Conservation (phyloP, 2,888 invertebrate species). For the Dinocampus coccinellae region DNA sequence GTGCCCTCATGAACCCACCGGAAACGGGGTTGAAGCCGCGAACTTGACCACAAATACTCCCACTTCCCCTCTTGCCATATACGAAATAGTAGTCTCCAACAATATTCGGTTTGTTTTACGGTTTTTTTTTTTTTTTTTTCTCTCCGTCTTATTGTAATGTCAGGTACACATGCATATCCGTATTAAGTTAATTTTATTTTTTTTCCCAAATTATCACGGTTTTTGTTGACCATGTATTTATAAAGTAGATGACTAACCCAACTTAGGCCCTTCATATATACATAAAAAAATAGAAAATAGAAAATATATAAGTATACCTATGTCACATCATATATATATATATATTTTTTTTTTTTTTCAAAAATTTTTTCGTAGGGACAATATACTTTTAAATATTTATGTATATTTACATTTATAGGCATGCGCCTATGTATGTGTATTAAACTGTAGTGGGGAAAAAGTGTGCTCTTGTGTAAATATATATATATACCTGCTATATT, state of each 20-base stretch:
- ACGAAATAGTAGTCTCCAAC: not conserved
- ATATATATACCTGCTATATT: not conserved
- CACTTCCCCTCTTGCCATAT: not conserved
- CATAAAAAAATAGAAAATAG: not conserved
- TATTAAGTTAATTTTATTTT: not conserved
- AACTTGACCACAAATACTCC: constrained; percentile 5
- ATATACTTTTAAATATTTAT: constrained; percentile 1
- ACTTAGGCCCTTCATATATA: too few relatives aligned
- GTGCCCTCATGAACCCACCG: constrained; percentile 4
- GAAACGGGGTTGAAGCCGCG: constrained; percentile 2
- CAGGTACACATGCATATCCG: too few relatives aligned
- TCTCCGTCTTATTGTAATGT: not conserved
- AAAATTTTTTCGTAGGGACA: not conserved
- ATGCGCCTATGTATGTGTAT: too few relatives aligned
- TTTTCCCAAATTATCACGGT: not conserved
- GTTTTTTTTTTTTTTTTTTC: not conserved
- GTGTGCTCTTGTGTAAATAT: constrained; percentile 2
- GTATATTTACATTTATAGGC: not conserved
- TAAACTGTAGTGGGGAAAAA: too few relatives aligned
- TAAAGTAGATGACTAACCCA: too few relatives aligned
- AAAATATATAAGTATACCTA: not conserved
- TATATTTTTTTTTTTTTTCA: not conserved
- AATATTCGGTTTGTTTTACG: not conserved
- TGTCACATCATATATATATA: too few relatives aligned
- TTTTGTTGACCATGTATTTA: not conserved